These are phyloP conservation scores for Drosophila rubida DNA, from an alignment of 2,888 invertebrate genomes.

Conservation along the genomic window DNA sequence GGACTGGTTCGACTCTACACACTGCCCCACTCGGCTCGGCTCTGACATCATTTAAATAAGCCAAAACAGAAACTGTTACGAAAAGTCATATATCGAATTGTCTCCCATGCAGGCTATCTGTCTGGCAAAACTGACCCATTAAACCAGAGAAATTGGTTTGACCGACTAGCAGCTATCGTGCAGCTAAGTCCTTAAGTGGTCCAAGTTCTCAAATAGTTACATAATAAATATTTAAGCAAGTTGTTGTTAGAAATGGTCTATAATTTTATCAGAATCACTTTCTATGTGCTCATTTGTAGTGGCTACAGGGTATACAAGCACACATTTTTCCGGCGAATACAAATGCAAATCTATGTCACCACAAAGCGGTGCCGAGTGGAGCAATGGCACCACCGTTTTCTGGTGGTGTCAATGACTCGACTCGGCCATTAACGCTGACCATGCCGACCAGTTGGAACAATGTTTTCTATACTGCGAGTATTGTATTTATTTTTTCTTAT, in stretches of 20 bases:
- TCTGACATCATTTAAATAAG: constrained; percentile 76
- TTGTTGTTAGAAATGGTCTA: no score
- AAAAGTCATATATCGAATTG: constrained; percentile 40
- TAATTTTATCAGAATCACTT: no score
- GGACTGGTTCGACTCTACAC: constrained; percentile 22
- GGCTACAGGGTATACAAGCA: constrained; percentile 14
- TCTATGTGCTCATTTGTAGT: background rate
- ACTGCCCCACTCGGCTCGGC: constrained; percentile 10
- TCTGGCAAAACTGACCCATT: constrained; percentile 57
- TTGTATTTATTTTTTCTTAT: constrained; percentile 9
- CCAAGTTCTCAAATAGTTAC: background rate
- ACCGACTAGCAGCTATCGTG: background rate
- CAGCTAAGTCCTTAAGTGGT: background rate
- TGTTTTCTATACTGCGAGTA: constrained; percentile 28
- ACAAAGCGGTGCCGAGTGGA: constrained; percentile 39
- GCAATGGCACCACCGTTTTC: constrained; percentile 46
- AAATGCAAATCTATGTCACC: constrained; percentile 54
- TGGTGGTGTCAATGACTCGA: constrained; percentile 59
- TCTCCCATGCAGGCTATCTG: constrained; percentile 30
- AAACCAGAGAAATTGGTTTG: background rate
- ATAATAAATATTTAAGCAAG: background rate
- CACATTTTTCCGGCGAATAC: constrained; percentile 41
- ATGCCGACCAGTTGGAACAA: constrained; percentile 33
- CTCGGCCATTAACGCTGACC: constrained; percentile 54
- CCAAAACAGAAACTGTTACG: constrained; percentile 57